phyloP scores from a whole-genome alignment of 1,140 invertebrate species.

The Zaprionus taronus region DNA sequence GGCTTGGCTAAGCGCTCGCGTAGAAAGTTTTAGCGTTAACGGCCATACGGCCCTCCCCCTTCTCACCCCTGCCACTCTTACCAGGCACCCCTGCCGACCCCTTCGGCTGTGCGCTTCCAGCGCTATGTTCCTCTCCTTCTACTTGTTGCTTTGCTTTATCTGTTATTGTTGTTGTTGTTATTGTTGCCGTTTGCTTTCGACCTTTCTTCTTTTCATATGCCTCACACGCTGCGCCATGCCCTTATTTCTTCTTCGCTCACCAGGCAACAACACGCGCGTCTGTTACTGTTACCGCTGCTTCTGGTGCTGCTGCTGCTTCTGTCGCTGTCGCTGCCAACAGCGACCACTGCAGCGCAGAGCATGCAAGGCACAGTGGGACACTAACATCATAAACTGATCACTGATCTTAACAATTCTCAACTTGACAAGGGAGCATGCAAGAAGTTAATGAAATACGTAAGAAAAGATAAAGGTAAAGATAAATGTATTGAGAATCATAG shows the following conservation, averaged over 20 bases:
- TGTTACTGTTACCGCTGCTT: constrained; percentile 65
- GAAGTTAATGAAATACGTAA: not conserved
- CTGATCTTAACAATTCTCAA: not conserved
- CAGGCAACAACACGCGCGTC: constrained; percentile 57
- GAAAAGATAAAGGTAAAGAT: no score
- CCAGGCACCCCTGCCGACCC: constrained; percentile 36
- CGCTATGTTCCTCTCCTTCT: not conserved
- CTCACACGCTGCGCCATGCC: constrained; percentile 62
- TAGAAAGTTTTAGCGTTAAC: constrained; percentile 79
- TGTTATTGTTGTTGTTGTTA: constrained; percentile 15
- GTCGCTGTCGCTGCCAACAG: constrained; percentile 8
- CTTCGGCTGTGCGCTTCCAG: not conserved
- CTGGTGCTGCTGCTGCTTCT: constrained; percentile 24
- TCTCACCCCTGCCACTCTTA: constrained; percentile 1
- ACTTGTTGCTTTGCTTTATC: constrained; percentile 8
- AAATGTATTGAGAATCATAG: no score
- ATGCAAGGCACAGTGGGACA: constrained; percentile 39
- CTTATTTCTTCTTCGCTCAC: constrained; percentile 67
- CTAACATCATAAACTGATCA: not conserved
- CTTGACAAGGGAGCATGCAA: not conserved
- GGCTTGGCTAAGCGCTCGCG: constrained; percentile 79
- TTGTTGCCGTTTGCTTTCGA: constrained; percentile 72
- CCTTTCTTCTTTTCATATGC: constrained; percentile 70
- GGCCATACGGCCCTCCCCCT: constrained; percentile 48
- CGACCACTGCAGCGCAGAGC: constrained; percentile 17